Percentiles rank a stretch among this genome's conserved stretches.
phyloP scores from a whole-genome alignment of 2,888 invertebrate genomes.

The Lamellibrachia satsuma region DNA sequence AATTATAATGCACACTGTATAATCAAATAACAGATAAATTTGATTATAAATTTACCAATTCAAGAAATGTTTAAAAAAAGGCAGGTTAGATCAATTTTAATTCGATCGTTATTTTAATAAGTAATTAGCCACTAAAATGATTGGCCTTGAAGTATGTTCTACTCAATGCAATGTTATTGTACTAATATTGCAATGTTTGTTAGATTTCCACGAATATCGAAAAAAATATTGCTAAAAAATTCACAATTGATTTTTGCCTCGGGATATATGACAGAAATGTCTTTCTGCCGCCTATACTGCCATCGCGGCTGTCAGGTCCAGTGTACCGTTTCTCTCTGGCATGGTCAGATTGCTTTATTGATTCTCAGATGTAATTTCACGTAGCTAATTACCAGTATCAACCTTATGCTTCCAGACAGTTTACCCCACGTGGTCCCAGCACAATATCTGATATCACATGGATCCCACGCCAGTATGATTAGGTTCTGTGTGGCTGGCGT shows the following conservation, averaged over 20 bases:
- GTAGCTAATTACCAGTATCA: too few species aligned
- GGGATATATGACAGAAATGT: background rate
- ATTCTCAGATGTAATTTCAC: background rate
- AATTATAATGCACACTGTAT: too few species aligned
- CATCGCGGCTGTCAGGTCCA: background rate
- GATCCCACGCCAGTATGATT: background rate
- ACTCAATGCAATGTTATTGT: too few species aligned
- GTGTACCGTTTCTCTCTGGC: background rate
- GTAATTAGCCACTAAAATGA: too few species aligned
- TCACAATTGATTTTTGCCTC: background rate
- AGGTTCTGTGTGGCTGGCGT: background rate
- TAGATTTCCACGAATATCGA: too few species aligned
- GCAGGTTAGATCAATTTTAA: too few species aligned
- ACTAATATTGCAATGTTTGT: too few species aligned
- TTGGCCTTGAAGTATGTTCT: too few species aligned
- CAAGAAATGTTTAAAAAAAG: too few species aligned
- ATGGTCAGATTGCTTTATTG: background rate
- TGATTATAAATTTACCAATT: too few species aligned
- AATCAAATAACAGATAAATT: too few species aligned
- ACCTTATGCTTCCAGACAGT: background rate
- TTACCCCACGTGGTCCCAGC: background rate
- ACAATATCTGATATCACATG: background rate
- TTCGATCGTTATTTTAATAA: too few species aligned
- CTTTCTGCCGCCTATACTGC: background rate
- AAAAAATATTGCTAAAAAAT: background rate